Conservation (phyloP, 2,888 invertebrate genomes). For the Hirtodrosophila confusa region DNA sequence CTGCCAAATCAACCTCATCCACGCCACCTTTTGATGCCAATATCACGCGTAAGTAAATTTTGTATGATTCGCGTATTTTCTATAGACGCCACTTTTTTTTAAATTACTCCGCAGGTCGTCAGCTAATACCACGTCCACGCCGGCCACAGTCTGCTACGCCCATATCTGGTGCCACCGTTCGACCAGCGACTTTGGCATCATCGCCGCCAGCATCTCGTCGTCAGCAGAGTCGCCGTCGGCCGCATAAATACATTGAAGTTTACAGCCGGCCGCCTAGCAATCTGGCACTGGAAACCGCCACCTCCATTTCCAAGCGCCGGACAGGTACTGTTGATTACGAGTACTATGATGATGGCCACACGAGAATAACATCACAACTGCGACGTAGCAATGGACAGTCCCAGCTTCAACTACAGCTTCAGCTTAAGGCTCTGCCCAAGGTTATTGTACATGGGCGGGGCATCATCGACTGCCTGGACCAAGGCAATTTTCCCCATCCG, state of each 20-base stretch:
- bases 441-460: conserved; percentile 88
- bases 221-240: conserved; percentile 76
- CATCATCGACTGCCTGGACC: conserved; percentile 92
- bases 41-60: conserved; percentile 46
- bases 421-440: conserved; percentile 73
- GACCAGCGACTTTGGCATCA: conserved; percentile 33
- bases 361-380: conserved; percentile 82
- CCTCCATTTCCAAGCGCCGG: conserved; percentile 28
- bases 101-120: conserved; percentile 48
- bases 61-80: background rate
- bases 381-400: conserved; percentile 25
- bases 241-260: conserved; percentile 78
- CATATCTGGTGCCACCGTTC: conserved; percentile 42
- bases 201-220: conserved; percentile 57
- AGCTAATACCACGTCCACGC: conserved; percentile 63
- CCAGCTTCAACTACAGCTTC: conserved; percentile 50
- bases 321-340: conserved; percentile 85
- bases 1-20: conserved; percentile 19
- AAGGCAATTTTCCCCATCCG: conserved; percentile 96
- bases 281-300: conserved; percentile 28
- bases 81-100: too few species aligned
- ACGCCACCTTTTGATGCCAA: conserved; percentile 18
- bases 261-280: conserved; percentile 79
- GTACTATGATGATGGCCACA: conserved; percentile 88
- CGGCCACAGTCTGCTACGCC: conserved; percentile 69